Conservation (phyloP, 2,113 vertebrate genomes). For the Myocastor coypus region DNA sequence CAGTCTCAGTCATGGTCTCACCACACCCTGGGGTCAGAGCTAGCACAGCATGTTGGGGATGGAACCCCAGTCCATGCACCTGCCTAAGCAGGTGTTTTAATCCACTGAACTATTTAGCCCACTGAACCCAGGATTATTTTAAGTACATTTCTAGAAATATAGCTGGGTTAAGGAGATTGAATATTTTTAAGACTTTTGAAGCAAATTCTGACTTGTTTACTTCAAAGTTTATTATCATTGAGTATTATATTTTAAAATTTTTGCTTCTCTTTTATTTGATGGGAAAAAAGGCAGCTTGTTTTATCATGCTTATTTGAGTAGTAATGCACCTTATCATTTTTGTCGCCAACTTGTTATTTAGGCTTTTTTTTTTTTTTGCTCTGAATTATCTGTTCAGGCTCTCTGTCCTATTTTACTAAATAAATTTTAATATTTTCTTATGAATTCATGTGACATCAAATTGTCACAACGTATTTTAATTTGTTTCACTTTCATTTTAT, state of each 20-base stretch:
- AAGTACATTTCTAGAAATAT: constrained; percentile 24
- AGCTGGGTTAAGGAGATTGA: background rate
- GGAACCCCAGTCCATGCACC: too few species aligned
- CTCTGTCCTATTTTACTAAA: background rate
- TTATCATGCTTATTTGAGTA: background rate
- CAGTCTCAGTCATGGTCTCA: too few species aligned
- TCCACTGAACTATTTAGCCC: too few species aligned
- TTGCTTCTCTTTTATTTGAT: constrained; percentile 3
- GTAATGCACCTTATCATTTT: background rate
- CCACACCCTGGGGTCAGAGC: too few species aligned
- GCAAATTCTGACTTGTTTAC: background rate
- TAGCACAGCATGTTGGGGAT: too few species aligned
- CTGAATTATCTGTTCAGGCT: background rate
- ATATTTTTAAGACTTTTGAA: constrained; percentile 17
- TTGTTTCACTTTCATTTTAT: constrained; percentile 14
- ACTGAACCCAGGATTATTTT: background rate
- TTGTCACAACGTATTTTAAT: constrained; percentile 9
- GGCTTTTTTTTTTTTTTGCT: background rate
- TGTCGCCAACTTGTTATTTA: constrained; percentile 15
- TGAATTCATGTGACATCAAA: background rate
- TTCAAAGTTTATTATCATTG: background rate
- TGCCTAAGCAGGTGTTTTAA: too few species aligned
- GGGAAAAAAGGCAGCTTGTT: background rate
- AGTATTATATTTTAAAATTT: background rate
- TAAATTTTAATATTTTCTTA: constrained; percentile 26